Percentiles rank a stretch among this genome's conserved stretches.
Conservation (phyloP, 2,797 vertebrate genomes). For the Taeniopygia guttata region DNA sequence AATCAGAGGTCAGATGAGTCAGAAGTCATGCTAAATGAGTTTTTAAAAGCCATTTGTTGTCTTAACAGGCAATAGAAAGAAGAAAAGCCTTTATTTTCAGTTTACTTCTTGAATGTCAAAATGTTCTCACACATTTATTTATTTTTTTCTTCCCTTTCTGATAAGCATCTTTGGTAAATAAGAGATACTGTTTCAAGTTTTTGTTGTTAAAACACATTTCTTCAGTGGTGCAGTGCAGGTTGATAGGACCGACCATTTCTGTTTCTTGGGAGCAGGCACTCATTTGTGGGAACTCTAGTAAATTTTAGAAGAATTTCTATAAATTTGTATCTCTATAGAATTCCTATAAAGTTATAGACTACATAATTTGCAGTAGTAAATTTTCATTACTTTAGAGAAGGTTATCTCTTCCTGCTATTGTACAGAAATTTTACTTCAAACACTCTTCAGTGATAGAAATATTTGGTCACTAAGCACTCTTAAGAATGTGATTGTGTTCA, state of each 20-base stretch:
- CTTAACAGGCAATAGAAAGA: neutral
- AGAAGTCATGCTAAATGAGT: neutral
- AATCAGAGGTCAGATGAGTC: neutral
- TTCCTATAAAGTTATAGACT: neutral
- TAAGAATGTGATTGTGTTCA: neutral
- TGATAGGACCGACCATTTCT: neutral
- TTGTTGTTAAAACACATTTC: neutral
- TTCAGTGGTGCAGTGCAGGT: neutral
- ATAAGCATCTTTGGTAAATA: neutral
- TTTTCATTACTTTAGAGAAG: neutral
- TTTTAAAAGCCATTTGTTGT: neutral
- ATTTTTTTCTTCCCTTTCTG: neutral
- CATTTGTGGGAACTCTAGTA: neutral
- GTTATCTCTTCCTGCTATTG: neutral
- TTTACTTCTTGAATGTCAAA: neutral
- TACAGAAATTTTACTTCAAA: neutral
- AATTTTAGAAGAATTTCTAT: neutral
- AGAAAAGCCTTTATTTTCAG: neutral
- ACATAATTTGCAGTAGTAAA: neutral
- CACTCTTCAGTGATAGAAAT: neutral
- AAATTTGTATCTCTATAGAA: neutral
- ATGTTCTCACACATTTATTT: neutral
- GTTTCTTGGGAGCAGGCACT: neutral
- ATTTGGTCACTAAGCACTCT: neutral
- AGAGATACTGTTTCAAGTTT: neutral